Conservation (phyloP, 1,140 invertebrate genomes). For the Ganaspis sp. region DNA sequence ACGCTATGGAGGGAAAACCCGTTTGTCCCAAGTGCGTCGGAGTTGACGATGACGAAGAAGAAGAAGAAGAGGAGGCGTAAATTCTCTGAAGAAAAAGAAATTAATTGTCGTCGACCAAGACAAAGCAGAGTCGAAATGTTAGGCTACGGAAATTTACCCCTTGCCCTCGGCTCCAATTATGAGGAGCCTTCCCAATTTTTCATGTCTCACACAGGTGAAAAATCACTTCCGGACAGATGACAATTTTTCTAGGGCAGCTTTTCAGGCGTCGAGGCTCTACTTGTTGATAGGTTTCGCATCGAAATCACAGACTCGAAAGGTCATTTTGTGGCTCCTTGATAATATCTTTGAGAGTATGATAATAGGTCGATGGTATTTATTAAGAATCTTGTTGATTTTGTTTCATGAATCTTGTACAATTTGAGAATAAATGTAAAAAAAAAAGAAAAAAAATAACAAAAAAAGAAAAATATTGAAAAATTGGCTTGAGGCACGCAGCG, state of each 20-base stretch:
- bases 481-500: neutral
- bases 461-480: neutral
- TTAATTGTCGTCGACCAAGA: neutral
- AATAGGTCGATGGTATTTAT: constrained; percentile 6
- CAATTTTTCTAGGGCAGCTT: neutral
- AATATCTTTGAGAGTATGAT: no score
- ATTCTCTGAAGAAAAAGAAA: neutral
- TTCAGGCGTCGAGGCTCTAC: neutral
- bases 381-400: neutral
- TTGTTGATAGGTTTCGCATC: neutral
- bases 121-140: neutral
- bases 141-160: neutral
- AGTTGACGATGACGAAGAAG: constrained; percentile 90
- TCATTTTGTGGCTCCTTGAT: no score
- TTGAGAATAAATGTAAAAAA: constrained; percentile 8
- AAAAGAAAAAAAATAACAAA: neutral
- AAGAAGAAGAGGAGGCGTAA: constrained; percentile 64
- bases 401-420: constrained; percentile 10
- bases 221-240: neutral
- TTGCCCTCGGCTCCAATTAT: neutral
- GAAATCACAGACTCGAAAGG: neutral
- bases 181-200: constrained; percentile 18
- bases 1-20: constrained; percentile 94
- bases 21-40: constrained; percentile 93
- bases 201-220: neutral